phyloP scores from a whole-genome alignment of 2,113 vertebrate species.

The Plectropomus leopardus region DNA sequence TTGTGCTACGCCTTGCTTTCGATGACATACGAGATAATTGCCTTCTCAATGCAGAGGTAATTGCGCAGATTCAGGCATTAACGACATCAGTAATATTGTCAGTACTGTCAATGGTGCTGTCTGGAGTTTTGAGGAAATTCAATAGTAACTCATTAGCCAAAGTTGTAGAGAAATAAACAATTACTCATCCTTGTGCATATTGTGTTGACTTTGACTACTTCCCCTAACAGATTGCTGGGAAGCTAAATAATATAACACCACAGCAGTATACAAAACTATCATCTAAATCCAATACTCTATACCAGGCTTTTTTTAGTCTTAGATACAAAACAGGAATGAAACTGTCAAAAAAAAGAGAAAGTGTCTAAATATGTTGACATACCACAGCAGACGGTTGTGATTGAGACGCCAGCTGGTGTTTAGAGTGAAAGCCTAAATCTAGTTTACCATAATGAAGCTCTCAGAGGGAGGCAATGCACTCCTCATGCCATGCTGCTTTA shows the following conservation, averaged over 20 bases:
- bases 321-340: constrained; percentile 23
- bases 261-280: neutral
- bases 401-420: constrained; percentile 83
- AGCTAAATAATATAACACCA: constrained; percentile 4
- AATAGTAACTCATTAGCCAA: constrained; percentile 39
- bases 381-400: constrained; percentile 77
- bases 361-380: constrained; percentile 74
- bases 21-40: constrained; percentile 42
- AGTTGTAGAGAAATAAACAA: constrained; percentile 26
- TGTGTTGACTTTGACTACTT: constrained; percentile 11
- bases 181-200: constrained; percentile 5
- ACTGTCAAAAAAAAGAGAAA: constrained; percentile 35
- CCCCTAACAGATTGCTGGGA: neutral
- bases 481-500: constrained; percentile 47
- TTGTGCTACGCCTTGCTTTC: constrained; percentile 25
- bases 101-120: constrained; percentile 32
- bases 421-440: constrained; percentile 73
- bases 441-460: constrained; percentile 74
- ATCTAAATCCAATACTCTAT: neutral
- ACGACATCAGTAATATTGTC: constrained; percentile 44
- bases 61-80: constrained; percentile 54
- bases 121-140: constrained; percentile 37
- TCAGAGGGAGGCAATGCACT: constrained; percentile 60
- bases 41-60: constrained; percentile 38
- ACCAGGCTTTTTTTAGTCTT: neutral